A percentile compares a stretch with the other conserved stretches of the same genome.
Conservation (phyloP, 2,113 vertebrate species). For the Calidris pygmaea region DNA sequence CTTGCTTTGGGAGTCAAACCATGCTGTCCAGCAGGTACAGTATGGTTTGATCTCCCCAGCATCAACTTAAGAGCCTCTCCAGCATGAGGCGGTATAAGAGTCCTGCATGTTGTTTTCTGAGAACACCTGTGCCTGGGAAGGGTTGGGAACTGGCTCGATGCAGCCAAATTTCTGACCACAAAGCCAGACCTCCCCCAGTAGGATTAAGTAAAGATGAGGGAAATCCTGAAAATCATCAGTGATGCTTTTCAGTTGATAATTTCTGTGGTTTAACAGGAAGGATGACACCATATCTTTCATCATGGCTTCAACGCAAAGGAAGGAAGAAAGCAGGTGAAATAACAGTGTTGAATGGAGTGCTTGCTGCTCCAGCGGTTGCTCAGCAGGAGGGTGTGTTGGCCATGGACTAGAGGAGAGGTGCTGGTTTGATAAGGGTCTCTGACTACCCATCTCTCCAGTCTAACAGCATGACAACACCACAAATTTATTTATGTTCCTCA, state of each 20-base stretch:
- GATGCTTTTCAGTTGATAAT: neutral
- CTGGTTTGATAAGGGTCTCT: neutral
- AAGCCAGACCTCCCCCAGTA: neutral
- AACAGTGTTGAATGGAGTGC: neutral
- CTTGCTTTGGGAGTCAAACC: neutral
- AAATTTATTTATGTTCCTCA: neutral
- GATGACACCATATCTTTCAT: neutral
- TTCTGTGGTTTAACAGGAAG: neutral
- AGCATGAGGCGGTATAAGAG: neutral
- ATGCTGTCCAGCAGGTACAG: neutral
- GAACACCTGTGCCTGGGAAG: neutral
- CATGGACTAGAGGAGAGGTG: neutral
- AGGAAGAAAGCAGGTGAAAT: neutral
- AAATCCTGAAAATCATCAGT: neutral
- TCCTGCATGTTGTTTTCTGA: neutral
- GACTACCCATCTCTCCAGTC: neutral
- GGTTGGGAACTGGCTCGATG: accelerated
- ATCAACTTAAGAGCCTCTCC: neutral
- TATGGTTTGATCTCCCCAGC: neutral
- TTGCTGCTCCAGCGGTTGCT: neutral
- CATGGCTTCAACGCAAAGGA: neutral
- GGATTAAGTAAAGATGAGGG: neutral
- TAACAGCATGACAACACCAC: neutral
- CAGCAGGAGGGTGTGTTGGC: neutral
- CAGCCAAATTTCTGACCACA: neutral